Percentiles rank a stretch among this genome's conserved stretches.
These are phyloP conservation scores for Ochlodes sylvanus DNA, from an alignment of 2,888 invertebrate species.

Conservation along the genomic window DNA sequence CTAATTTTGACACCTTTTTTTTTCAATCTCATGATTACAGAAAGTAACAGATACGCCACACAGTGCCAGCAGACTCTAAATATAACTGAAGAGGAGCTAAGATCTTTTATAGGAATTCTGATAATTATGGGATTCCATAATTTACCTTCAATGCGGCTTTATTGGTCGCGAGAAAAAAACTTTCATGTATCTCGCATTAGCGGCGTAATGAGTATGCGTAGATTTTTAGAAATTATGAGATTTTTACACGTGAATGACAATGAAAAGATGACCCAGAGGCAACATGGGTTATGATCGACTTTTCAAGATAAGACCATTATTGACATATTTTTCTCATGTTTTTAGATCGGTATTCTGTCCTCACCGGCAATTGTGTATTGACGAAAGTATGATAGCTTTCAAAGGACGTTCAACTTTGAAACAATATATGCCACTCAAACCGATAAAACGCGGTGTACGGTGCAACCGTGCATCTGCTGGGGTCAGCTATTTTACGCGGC, in stretches of 20 bases:
- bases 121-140: slow-evolving; percentile 3
- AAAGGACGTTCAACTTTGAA: no score
- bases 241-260: neutral
- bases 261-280: slow-evolving; percentile 1
- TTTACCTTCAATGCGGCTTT: neutral
- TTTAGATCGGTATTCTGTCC: no score
- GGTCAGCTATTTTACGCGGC: no score
- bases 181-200: neutral
- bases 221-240: slow-evolving; percentile 4
- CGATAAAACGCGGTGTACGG: no score
- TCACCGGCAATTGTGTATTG: no score
- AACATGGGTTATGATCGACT: neutral
- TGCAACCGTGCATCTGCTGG: no score
- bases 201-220: slow-evolving; percentile 1
- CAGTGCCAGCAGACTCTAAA: slow-evolving; percentile 2
- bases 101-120: neutral
- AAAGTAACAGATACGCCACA: slow-evolving; percentile 1
- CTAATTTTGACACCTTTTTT: no score
- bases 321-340: no score
- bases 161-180: slow-evolving; percentile 2
- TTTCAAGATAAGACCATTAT: no score
- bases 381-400: no score
- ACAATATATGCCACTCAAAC: no score
- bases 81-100: slow-evolving; percentile 1
- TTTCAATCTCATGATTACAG: neutral